Evolutionary conservation across 2,888 invertebrate species (phyloP), one percentile per base, ranked within the genome.

Genomic region (Penaeus monodon): DNA sequence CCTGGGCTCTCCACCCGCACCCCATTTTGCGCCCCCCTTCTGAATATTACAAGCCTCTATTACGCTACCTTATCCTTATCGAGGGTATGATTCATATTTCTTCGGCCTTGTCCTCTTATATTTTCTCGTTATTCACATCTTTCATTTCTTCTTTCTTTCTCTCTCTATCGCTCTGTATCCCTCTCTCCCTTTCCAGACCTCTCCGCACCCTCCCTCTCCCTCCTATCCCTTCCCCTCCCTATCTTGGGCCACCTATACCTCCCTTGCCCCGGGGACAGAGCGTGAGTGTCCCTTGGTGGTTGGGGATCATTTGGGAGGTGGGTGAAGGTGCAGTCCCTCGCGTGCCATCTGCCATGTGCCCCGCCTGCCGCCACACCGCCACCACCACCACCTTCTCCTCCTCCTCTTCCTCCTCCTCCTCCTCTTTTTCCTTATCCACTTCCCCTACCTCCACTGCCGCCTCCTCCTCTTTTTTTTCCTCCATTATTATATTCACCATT

Each of bases 221-320:
- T 44, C 65, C 66, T n/a, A 27, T 63, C 22, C 66, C 80, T 33
- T 24, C 57, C 77, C 77, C 14, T 24, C 57, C n/a, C 57, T 29
- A 17, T 57, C 81, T 68, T 68, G 66, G 38, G 38, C 81, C 81
- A 70, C 81, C 73, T 38, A 33, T 65, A 38, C 24, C 64, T 49
- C 76, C 76, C 76, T 74, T 33, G 85, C 85, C 79, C 63, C 73
- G 73, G 85, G 79, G 85, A 33, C 24, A 27, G 66, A 77, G 76
- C 84, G 84, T 84, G 84, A 84, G 85, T 78, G 85, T 63, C 85
- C 85, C 78, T 66, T 74, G 79, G 78, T 78, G 78, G 78, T 84
- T 49, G 63, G 78, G 76, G 70, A 85, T 79, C 85, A 85, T 85
- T 73, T 85, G 85, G 77, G 73, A 68, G 78, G 85, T 44, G 44